Evolutionary conservation across 2,888 invertebrate species (phyloP).

Genomic region (Drosophila gaucha): DNA sequence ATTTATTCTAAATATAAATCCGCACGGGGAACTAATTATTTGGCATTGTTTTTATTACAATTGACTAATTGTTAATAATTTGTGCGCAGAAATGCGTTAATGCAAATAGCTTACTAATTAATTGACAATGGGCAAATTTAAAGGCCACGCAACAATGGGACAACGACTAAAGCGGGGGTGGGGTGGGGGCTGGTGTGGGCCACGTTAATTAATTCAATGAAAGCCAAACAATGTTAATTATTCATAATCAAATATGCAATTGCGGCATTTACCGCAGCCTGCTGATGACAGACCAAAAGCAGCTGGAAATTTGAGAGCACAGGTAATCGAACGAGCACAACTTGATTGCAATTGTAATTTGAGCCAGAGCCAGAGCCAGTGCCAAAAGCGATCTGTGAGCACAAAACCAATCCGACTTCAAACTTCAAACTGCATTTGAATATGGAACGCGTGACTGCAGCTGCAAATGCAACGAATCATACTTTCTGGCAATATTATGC

Average conservation of each 20-base stretch:
- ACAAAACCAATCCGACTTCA: slow-evolving; percentile 29
- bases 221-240: slow-evolving; percentile 78
- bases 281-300: slow-evolving; percentile 45
- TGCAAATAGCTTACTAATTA: slow-evolving; percentile 66
- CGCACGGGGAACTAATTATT: slow-evolving; percentile 57
- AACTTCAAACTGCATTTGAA: slow-evolving; percentile 15
- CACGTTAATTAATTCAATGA: slow-evolving; percentile 75
- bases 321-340: no score
- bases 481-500: slow-evolving; percentile 67
- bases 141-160: slow-evolving; percentile 40
- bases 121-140: slow-evolving; percentile 68
- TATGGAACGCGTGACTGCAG: slow-evolving; percentile 10
- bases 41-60: slow-evolving; percentile 63
- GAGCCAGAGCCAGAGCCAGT: background rate
- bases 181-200: background rate
- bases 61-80: slow-evolving; percentile 74
- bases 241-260: slow-evolving; percentile 79
- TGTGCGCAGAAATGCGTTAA: slow-evolving; percentile 33
- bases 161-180: slow-evolving; percentile 8
- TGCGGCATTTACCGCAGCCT: slow-evolving; percentile 53
- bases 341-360: slow-evolving; percentile 9
- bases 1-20: background rate
- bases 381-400: slow-evolving; percentile 6
- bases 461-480: background rate
- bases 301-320: background rate